phyloP scores from a whole-genome alignment of 2,113 vertebrate genomes.

The Agelaius tricolor region DNA sequence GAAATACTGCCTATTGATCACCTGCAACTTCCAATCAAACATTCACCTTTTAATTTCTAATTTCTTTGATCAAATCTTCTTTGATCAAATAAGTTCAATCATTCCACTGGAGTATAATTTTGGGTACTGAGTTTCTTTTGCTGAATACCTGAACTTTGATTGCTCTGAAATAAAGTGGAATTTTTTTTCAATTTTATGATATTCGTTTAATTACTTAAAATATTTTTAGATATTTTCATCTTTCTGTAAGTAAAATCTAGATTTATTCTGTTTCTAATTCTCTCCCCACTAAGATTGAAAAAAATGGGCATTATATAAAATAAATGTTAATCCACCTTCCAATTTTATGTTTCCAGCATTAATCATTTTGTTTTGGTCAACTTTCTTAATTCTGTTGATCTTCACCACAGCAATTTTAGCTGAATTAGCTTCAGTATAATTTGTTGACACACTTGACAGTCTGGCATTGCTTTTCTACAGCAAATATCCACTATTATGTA shows the following conservation, averaged over 20 bases:
- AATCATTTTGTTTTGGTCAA: neutral
- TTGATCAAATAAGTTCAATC: neutral
- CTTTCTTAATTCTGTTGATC: neutral
- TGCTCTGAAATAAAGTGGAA: neutral
- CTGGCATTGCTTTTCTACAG: neutral
- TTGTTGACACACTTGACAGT: neutral
- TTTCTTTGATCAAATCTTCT: neutral
- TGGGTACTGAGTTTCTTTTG: neutral
- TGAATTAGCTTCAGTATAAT: slow-evolving; percentile 8
- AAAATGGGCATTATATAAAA: neutral
- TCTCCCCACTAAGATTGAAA: neutral
- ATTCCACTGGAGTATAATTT: neutral
- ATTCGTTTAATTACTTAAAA: neutral
- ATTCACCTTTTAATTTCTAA: neutral
- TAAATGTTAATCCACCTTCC: neutral
- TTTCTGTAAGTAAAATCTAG: neutral
- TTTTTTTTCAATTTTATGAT: neutral
- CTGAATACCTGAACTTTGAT: neutral
- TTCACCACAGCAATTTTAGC: neutral
- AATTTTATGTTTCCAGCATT: neutral
- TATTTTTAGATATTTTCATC: neutral
- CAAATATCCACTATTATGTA: neutral
- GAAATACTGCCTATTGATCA: neutral
- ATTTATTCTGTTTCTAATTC: neutral
- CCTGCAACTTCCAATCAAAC: neutral